A percentile compares a stretch with the other conserved stretches of the same genome.
phyloP scores from a whole-genome alignment of 2,888 invertebrate genomes.

The Kryphioiulus occultus region DNA sequence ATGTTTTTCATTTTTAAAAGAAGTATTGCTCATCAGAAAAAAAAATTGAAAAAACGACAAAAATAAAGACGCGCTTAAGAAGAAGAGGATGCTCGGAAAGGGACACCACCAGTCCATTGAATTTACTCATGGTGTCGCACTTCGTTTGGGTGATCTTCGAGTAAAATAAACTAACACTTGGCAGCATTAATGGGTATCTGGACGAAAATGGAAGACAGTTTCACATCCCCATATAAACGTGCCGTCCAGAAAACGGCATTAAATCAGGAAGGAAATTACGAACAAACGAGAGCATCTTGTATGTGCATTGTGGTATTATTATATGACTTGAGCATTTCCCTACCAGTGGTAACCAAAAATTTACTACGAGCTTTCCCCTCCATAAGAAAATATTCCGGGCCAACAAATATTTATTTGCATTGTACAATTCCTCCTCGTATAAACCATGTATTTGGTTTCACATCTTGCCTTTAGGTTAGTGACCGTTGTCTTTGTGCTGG shows the following conservation, averaged over 20 bases:
- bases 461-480: neutral
- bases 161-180: neutral
- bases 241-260: slow-evolving; percentile 31
- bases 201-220: slow-evolving; percentile 1
- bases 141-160: slow-evolving; percentile 13
- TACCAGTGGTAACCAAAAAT: neutral
- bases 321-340: neutral
- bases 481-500: neutral
- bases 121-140: slow-evolving; percentile 19
- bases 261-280: slow-evolving; percentile 18
- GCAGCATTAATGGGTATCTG: slow-evolving; percentile 5
- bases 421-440: neutral
- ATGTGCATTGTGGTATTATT: slow-evolving; percentile 31
- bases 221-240: slow-evolving; percentile 10
- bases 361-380: neutral
- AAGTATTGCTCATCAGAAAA: slow-evolving; percentile 31
- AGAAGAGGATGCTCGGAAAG: slow-evolving; percentile 8
- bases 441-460: neutral
- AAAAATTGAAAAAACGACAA: slow-evolving; percentile 11
- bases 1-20: slow-evolving; percentile 43
- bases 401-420: slow-evolving; percentile 4
- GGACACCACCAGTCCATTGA: slow-evolving; percentile 39
- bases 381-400: neutral
- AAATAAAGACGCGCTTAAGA: neutral
- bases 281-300: slow-evolving; percentile 32